phyloP scores from a whole-genome alignment of 2,888 invertebrate species.

The Phragmatobia fuliginosa region DNA sequence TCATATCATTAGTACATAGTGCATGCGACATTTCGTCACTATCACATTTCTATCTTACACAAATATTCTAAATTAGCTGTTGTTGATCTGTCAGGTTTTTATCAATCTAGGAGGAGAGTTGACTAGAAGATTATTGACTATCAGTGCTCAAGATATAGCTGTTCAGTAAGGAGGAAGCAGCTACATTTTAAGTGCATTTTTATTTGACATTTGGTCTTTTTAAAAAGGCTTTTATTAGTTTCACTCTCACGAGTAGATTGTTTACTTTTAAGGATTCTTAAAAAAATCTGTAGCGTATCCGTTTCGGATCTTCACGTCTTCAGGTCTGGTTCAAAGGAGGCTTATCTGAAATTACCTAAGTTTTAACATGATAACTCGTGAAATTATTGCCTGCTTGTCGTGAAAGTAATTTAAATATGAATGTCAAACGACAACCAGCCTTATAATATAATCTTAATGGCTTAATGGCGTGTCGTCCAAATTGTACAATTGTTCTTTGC shows the following conservation, averaged over 20 bases:
- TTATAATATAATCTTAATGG: conserved; percentile 29
- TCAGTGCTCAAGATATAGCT: too few species aligned
- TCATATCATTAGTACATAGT: conserved; percentile 16
- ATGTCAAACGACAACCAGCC: conserved; percentile 18
- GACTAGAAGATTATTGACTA: too few species aligned
- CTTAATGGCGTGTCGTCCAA: conserved; percentile 29
- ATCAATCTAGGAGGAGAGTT: too few species aligned
- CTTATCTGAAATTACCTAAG: background rate
- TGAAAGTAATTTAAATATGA: conserved; percentile 18
- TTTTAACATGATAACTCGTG: background rate
- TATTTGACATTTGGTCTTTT: background rate
- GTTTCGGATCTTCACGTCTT: background rate
- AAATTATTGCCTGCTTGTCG: background rate
- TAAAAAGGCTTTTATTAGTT: too few species aligned
- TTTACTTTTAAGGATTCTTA: background rate
- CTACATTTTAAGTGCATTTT: background rate
- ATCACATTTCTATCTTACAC: background rate
- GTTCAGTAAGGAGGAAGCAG: too few species aligned
- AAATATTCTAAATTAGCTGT: background rate
- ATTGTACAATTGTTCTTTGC: conserved; percentile 27
- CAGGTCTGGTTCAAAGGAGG: background rate
- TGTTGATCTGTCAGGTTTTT: too few species aligned
- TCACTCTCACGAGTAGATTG: too few species aligned
- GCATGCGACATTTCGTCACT: conserved; percentile 1
- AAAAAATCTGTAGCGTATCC: background rate